Percentiles rank a stretch among this genome's conserved stretches.
Conservation (phyloP, 1,140 invertebrate genomes). For the Chrysomallon squamiferum region DNA sequence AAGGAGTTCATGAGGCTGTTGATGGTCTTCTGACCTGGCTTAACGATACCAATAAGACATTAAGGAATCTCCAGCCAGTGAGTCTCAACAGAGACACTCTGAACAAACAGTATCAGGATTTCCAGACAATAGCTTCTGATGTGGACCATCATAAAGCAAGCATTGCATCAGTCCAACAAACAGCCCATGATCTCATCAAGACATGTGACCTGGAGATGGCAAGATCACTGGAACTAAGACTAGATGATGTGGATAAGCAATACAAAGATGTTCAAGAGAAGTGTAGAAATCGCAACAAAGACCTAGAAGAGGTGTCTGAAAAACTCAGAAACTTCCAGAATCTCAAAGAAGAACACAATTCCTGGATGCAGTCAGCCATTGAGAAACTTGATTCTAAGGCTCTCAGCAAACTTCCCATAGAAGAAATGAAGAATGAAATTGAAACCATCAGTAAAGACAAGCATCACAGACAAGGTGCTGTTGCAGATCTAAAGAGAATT, state of each 20-base stretch:
- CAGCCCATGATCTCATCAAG: slow-evolving; percentile 79
- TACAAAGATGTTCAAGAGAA: slow-evolving; percentile 87
- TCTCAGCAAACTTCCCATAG: slow-evolving; percentile 71
- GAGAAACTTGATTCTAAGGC: slow-evolving; percentile 80
- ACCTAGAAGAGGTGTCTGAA: slow-evolving; percentile 80
- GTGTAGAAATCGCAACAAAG: slow-evolving; percentile 77
- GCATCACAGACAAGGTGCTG: slow-evolving; percentile 68
- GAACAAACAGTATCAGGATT: slow-evolving; percentile 86
- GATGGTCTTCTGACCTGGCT: slow-evolving; percentile 87
- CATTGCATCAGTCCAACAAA: slow-evolving; percentile 80
- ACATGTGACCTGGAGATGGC: slow-evolving; percentile 85
- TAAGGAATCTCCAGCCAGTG: slow-evolving; percentile 77
- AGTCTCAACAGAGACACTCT: slow-evolving; percentile 87
- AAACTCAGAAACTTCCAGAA: slow-evolving; percentile 77
- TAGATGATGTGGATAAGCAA: slow-evolving; percentile 81
- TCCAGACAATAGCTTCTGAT: slow-evolving; percentile 81
- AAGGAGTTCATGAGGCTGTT: slow-evolving; percentile 92
- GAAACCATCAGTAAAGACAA: slow-evolving; percentile 65
- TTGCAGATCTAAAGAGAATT: slow-evolving; percentile 80
- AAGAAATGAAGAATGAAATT: slow-evolving; percentile 75
- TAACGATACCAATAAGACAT: slow-evolving; percentile 80
- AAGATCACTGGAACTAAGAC: slow-evolving; percentile 86
- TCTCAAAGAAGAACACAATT: slow-evolving; percentile 66
- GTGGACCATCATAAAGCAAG: slow-evolving; percentile 84
- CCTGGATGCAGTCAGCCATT: slow-evolving; percentile 69